Evolutionary conservation across 2,888 invertebrate genomes (phyloP).

Genomic region (Lycia hirtaria): DNA sequence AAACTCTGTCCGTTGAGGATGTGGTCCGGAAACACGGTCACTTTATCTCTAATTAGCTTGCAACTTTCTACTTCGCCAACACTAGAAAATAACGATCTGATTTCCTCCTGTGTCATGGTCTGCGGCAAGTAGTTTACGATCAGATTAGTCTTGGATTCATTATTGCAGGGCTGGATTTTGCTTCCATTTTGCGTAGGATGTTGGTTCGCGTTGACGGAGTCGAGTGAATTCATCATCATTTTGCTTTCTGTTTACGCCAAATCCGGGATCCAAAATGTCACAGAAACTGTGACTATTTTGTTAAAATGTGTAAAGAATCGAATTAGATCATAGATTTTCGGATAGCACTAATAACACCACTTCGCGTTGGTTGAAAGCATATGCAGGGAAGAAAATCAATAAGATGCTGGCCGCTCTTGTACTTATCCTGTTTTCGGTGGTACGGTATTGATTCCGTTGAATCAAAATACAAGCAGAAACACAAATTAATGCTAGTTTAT

Average conservation of each 20-base stretch:
- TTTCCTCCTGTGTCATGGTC: constrained; percentile 99
- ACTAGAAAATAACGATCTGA: constrained; percentile 96
- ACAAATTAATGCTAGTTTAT: constrained; percentile 81
- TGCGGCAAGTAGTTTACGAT: constrained; percentile 99
- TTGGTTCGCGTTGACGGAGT: constrained; percentile 82
- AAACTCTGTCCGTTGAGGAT: constrained; percentile 92
- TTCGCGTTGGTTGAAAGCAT: constrained; percentile 85
- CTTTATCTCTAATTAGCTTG: constrained; percentile 98
- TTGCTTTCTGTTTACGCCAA: constrained; percentile 70
- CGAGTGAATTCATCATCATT: constrained; percentile 84
- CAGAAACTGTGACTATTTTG: constrained; percentile 57
- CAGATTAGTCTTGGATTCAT: constrained; percentile 98
- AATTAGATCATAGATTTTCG: constrained; percentile 68
- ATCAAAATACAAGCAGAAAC: constrained; percentile 77
- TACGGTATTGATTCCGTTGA: constrained; percentile 71
- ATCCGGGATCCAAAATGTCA: constrained; percentile 61
- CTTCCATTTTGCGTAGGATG: constrained; percentile 91
- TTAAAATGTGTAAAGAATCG: constrained; percentile 57
- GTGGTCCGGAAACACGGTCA: constrained; percentile 89
- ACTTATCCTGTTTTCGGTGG: constrained; percentile 76
- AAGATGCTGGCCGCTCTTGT: constrained; percentile 84
- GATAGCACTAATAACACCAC: constrained; percentile 72
- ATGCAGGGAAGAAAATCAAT: constrained; percentile 86
- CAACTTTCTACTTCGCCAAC: constrained; percentile 99
- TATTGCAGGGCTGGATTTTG: constrained; percentile 88